A percentile compares a stretch with the other conserved stretches of the same genome.
Conservation (phyloP, 64 coral and sea anemone species). For the Montipora capricornis region DNA sequence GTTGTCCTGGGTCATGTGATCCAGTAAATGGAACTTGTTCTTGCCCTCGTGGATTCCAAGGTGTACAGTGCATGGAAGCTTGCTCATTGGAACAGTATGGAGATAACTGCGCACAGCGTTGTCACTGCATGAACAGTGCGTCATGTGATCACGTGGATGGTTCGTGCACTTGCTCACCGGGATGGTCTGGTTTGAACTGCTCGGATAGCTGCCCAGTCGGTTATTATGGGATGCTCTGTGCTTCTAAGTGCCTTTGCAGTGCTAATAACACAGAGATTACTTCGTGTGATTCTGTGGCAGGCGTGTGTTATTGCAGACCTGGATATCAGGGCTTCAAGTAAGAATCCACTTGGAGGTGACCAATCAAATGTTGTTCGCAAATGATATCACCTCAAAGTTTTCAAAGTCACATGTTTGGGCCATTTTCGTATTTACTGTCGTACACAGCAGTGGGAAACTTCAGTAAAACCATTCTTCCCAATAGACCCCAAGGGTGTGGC, state of each 20-base stretch:
- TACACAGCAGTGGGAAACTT: no score
- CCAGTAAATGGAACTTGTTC: slow-evolving; percentile 51
- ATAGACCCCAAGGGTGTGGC: no score
- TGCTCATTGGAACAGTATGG: slow-evolving; percentile 63
- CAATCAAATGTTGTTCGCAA: neutral
- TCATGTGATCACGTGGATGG: slow-evolving; percentile 90
- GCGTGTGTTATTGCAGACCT: slow-evolving; percentile 70
- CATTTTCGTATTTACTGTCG: neutral
- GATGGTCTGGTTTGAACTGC: slow-evolving; percentile 75
- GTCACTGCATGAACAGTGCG: slow-evolving; percentile 58
- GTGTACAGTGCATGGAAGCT: slow-evolving; percentile 41
- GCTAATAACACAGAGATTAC: slow-evolving; percentile 34
- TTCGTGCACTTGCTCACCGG: slow-evolving; percentile 78
- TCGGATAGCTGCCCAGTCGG: slow-evolving; percentile 69
- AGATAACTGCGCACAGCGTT: slow-evolving; percentile 32
- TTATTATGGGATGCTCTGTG: slow-evolving; percentile 76
- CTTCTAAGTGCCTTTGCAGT: slow-evolving; percentile 75
- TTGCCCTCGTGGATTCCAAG: slow-evolving; percentile 74
- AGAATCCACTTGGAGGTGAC: neutral
- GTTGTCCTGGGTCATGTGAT: slow-evolving; percentile 57
- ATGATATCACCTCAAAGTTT: neutral
- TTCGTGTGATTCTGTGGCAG: slow-evolving; percentile 77
- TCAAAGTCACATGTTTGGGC: neutral
- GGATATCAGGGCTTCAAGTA: slow-evolving; percentile 85
- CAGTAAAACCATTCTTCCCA: no score